Evolutionary conservation across 1,140 invertebrate genomes (phyloP).

Genomic region (Diachasmimorpha longicaudata): DNA sequence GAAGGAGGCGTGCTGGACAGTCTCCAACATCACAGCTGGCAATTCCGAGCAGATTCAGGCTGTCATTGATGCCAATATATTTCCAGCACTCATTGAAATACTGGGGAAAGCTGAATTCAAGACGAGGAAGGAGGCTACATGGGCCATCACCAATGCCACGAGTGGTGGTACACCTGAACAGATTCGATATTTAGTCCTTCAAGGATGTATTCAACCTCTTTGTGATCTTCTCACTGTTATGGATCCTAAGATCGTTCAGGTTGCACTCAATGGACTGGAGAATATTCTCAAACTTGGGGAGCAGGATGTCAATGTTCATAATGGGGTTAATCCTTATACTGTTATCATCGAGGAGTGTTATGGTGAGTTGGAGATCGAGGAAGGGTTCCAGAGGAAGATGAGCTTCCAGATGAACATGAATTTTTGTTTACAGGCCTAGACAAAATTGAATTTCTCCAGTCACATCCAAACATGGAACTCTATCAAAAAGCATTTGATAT

Average conservation of each 20-base stretch:
- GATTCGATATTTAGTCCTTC: constrained; percentile 74
- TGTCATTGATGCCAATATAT: constrained; percentile 95
- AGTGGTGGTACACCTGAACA: constrained; percentile 94
- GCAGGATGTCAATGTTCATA: constrained; percentile 72
- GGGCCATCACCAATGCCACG: constrained; percentile 98
- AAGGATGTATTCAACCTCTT: constrained; percentile 90
- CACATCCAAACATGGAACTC: constrained; percentile 94
- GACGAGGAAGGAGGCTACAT: constrained; percentile 94
- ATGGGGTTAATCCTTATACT: constrained; percentile 87
- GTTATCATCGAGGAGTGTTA: constrained; percentile 95
- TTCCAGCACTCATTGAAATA: constrained; percentile 90
- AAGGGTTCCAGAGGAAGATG: too few species aligned
- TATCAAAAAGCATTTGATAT: constrained; percentile 97
- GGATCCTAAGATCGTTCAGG: constrained; percentile 97
- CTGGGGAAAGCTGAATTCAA: constrained; percentile 93
- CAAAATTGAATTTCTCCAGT: constrained; percentile 97
- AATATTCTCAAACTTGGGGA: constrained; percentile 95
- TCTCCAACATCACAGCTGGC: constrained; percentile 97
- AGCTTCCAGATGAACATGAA: too few species aligned
- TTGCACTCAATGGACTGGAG: constrained; percentile 94
- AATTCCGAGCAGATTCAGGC: constrained; percentile 94
- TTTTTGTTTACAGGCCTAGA: constrained; percentile 78
- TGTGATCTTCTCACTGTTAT: constrained; percentile 93
- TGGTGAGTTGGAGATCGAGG: constrained; percentile 74
- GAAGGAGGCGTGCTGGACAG: constrained; percentile 98